Evolutionary conservation across 2,888 invertebrate species (phyloP).

Genomic region (Eristalinus aeneus): DNA sequence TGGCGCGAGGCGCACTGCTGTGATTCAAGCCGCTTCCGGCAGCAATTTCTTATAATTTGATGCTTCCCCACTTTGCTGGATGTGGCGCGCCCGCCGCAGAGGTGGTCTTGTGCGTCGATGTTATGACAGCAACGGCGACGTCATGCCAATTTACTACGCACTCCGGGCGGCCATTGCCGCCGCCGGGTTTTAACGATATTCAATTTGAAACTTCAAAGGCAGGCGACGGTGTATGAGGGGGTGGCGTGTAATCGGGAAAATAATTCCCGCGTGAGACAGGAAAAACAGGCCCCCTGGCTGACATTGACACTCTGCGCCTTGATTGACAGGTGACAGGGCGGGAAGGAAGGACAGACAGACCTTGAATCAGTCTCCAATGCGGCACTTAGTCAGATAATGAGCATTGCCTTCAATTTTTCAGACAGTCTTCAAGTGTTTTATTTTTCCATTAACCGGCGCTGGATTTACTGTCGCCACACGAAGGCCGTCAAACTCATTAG

Average conservation of each 20-base stretch:
- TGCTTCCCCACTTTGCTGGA: not conserved
- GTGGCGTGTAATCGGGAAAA: not conserved
- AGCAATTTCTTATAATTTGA: not conserved
- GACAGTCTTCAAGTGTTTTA: not conserved
- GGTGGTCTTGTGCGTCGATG: not conserved
- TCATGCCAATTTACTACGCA: not conserved
- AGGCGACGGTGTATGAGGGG: not conserved
- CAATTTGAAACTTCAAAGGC: constrained; percentile 35
- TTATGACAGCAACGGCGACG: not conserved
- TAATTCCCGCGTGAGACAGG: not conserved
- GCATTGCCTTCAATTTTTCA: too few relatives aligned
- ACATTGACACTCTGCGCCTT: not conserved
- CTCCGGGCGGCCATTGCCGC: not conserved
- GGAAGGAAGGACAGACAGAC: too few relatives aligned
- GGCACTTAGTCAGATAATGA: too few relatives aligned
- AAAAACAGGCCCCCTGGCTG: not conserved
- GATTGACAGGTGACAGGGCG: not conserved
- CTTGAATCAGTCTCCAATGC: too few relatives aligned
- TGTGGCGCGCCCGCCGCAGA: not conserved
- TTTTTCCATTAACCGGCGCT: too few relatives aligned
- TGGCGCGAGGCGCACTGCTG: not conserved
- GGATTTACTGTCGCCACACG: too few relatives aligned
- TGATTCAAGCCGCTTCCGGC: not conserved
- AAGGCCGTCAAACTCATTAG: too few relatives aligned
- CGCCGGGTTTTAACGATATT: constrained; percentile 3